Conservation (phyloP, 2,797 vertebrate genomes). For the Leontopithecus rosalia region DNA sequence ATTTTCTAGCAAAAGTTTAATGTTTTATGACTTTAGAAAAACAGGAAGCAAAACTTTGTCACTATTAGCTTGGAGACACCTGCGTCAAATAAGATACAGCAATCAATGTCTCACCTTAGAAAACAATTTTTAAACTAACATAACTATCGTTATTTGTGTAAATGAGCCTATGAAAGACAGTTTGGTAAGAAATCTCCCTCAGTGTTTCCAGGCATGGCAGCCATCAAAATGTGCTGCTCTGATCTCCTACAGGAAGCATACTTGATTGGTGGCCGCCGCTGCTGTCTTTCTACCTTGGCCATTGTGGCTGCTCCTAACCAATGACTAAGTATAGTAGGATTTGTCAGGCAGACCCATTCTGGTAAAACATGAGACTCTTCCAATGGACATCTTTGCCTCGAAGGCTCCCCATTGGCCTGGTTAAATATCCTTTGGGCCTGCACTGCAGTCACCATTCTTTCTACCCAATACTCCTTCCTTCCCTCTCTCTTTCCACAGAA, state of each 20-base stretch:
- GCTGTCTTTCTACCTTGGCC: neutral
- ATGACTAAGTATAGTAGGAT: neutral
- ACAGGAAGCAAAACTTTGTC: neutral
- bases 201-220: no score
- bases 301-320: neutral
- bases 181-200: neutral
- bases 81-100: neutral
- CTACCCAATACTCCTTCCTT: neutral
- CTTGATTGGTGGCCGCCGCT: neutral
- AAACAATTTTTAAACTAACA: neutral
- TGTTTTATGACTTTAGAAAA: neutral
- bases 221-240: neutral
- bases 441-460: neutral
- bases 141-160: neutral
- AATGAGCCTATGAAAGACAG: neutral
- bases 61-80: neutral
- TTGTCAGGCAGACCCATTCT: neutral
- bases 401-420: neutral
- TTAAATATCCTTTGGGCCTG: neutral
- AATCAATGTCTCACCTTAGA: neutral
- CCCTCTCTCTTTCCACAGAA: neutral
- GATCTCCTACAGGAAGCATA: neutral
- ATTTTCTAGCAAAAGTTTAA: constrained; percentile 37
- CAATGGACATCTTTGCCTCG: neutral
- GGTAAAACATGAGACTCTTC: neutral